Conservation (phyloP, 30 jellyfish, hydroid and myxozoan genomes). For the Haliclystus octoradiatus region DNA sequence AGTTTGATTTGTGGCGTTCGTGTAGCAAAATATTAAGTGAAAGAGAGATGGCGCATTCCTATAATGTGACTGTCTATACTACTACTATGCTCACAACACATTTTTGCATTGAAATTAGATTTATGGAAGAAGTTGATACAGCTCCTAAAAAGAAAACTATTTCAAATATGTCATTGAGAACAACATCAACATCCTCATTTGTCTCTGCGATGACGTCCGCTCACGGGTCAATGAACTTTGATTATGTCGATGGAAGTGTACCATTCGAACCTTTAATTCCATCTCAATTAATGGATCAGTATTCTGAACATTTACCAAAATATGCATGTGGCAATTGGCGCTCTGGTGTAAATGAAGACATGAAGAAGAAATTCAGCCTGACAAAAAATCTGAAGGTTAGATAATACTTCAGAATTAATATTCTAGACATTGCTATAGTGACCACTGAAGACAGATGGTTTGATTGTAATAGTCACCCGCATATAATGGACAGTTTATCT, state of each 20-base stretch:
- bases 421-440: too few species aligned
- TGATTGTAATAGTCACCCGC: too few species aligned
- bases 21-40: too few species aligned
- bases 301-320: slow-evolving; percentile 46
- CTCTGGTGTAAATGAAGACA: slow-evolving; percentile 35
- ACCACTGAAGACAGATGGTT: too few species aligned
- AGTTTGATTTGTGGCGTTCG: too few species aligned
- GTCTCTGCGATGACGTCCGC: slow-evolving; percentile 84
- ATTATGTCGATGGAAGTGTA: slow-evolving; percentile 14
- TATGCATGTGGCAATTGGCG: slow-evolving; percentile 78
- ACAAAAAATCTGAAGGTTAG: slow-evolving; percentile 63
- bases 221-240: slow-evolving; percentile 19
- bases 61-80: too few species aligned
- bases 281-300: slow-evolving; percentile 57
- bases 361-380: slow-evolving; percentile 63
- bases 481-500: too few species aligned
- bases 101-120: too few species aligned
- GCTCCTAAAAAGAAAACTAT: not conserved
- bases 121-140: slow-evolving; percentile 11
- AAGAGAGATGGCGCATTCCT: too few species aligned
- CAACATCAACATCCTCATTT: slow-evolving; percentile 59
- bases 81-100: too few species aligned
- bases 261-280: slow-evolving; percentile 57
- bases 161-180: slow-evolving; percentile 31
- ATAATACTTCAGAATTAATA: too few species aligned